A percentile compares a stretch with the other conserved stretches of the same genome.
phyloP scores from a whole-genome alignment of 2,888 invertebrate genomes.

The Glaucopsyche alexis region DNA sequence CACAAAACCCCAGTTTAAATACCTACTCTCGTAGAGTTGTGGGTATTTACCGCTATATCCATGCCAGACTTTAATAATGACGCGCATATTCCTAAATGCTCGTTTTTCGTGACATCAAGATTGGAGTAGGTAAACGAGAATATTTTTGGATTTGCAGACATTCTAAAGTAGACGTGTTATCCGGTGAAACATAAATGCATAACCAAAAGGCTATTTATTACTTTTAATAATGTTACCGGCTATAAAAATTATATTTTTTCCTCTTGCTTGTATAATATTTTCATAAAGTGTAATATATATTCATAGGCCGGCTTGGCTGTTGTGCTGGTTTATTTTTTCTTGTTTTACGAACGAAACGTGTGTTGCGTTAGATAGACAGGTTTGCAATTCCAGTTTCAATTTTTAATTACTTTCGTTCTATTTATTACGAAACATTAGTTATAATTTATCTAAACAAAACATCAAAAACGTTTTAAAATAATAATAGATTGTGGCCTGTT shows the following conservation, averaged over 20 bases:
- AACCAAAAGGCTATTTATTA: not conserved
- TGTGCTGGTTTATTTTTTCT: conserved; percentile 7
- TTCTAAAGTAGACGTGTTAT: not conserved
- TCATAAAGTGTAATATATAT: conserved; percentile 22
- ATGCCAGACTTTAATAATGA: not conserved
- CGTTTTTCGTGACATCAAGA: conserved; percentile 1
- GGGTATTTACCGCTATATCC: not conserved
- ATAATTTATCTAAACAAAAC: not conserved
- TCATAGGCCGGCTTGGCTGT: conserved; percentile 14
- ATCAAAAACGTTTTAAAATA: not conserved
- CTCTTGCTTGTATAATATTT: conserved; percentile 15
- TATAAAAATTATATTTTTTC: conserved; percentile 11
- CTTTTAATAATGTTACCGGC: not conserved
- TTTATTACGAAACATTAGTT: not conserved
- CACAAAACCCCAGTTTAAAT: conserved; percentile 22
- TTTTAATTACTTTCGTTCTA: conserved; percentile 18
- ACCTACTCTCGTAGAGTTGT: not conserved
- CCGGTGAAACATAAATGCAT: not conserved
- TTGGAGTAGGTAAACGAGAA: not conserved
- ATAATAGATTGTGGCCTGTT: not conserved
- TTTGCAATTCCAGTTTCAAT: conserved; percentile 21
- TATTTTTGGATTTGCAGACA: not conserved
- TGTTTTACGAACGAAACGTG: conserved; percentile 22
- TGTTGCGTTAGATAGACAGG: conserved; percentile 22
- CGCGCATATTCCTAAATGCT: conserved; percentile 9